Percentiles rank a stretch among this genome's conserved stretches.
These are phyloP conservation scores for Fulica atra DNA, from an alignment of 2,113 vertebrate species.

Conservation along the genomic window DNA sequence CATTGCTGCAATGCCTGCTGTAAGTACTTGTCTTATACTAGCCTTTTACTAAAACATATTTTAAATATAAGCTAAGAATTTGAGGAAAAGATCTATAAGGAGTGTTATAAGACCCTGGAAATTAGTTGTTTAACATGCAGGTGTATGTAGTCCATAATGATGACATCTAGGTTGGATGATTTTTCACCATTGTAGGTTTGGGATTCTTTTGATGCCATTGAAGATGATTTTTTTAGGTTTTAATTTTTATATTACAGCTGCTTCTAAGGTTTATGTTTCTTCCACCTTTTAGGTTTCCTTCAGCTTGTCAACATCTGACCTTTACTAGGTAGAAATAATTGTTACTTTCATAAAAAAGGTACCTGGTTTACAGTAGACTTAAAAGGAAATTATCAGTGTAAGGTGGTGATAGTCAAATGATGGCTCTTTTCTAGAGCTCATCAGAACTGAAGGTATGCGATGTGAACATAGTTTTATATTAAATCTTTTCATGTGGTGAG, in stretches of 20 bases:
- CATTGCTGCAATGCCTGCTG: constrained; percentile 95
- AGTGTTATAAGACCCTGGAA: not conserved
- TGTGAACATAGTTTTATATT: not conserved
- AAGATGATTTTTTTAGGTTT: not conserved
- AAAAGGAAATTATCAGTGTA: not conserved
- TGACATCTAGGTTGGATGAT: not conserved
- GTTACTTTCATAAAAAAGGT: not conserved
- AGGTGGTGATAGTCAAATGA: not conserved
- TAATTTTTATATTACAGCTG: not conserved
- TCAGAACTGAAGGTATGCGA: not conserved
- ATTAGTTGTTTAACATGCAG: not conserved
- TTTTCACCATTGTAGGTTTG: not conserved
- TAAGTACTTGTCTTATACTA: constrained; percentile 80
- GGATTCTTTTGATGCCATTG: not conserved
- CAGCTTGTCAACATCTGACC: not conserved
- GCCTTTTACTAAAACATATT: not conserved
- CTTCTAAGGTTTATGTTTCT: not conserved
- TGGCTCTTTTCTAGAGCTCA: not conserved
- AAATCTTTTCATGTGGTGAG: not conserved
- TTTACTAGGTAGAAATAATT: not conserved
- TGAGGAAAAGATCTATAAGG: not conserved
- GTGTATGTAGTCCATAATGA: not conserved
- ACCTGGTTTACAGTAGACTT: not conserved
- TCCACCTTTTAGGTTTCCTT: not conserved
- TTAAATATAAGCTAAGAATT: not conserved